Conservation (phyloP, 1,140 invertebrate genomes). For the Aporrectodea caliginosa region DNA sequence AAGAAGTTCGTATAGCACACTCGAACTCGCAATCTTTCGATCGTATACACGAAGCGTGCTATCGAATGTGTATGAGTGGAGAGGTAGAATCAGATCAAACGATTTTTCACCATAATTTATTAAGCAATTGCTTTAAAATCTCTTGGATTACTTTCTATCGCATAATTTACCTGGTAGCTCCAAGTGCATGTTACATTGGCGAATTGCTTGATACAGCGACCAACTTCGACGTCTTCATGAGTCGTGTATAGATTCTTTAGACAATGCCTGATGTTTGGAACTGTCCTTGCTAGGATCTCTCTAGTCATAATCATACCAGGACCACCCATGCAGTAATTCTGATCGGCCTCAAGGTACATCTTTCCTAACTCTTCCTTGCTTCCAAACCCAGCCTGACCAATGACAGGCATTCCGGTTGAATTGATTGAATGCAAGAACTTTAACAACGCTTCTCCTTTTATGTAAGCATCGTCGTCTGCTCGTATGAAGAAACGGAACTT, state of each 20-base stretch:
- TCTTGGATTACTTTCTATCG: not conserved
- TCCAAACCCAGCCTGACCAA: slow-evolving; percentile 57
- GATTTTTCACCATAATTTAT: not conserved
- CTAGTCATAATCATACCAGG: slow-evolving; percentile 78
- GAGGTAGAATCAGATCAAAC: too few species aligned
- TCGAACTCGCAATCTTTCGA: too few species aligned
- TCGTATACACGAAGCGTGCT: too few species aligned
- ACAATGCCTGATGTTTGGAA: slow-evolving; percentile 67
- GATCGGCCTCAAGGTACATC: slow-evolving; percentile 81
- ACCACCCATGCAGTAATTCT: slow-evolving; percentile 99
- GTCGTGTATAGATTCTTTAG: slow-evolving; percentile 81
- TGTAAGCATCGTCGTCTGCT: slow-evolving; percentile 95
- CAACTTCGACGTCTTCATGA: slow-evolving; percentile 98
- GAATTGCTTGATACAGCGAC: slow-evolving; percentile 88
- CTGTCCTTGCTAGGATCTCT: slow-evolving; percentile 56
- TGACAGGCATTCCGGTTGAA: slow-evolving; percentile 73
- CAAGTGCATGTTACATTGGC: slow-evolving; percentile 94
- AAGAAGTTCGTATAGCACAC: too few species aligned
- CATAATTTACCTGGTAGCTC: slow-evolving; percentile 86
- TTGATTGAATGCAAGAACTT: slow-evolving; percentile 82
- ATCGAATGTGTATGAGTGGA: too few species aligned
- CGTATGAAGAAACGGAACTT: slow-evolving; percentile 95
- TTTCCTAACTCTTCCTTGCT: slow-evolving; percentile 86
- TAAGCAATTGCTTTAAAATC: not conserved
- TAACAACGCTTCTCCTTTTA: slow-evolving; percentile 80